Base-by-base conservation (phyloP, 1,140 invertebrate species). In the Papilio glaucus region DNA sequence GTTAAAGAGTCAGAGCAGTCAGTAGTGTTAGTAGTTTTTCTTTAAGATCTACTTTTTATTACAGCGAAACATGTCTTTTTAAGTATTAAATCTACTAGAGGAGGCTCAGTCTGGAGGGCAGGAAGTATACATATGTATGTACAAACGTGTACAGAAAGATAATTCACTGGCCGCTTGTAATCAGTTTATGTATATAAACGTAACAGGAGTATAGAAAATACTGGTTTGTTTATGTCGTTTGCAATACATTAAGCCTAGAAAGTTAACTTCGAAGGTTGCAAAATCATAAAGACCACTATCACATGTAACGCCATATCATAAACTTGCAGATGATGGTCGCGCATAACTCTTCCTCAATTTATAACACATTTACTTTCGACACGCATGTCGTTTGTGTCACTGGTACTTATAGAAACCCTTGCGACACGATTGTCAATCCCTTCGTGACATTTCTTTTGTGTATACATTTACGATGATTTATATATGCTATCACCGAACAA, bases 271-370 rank as follows among this genome's bases (percentile, higher is more conserved):
- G 49, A 57, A 53, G 49, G 49, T 53, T 24, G 2, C 18, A 49
- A 49, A 49, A 57, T 10, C 21, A 57, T 57, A 57, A 53, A 57
- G n/a, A n/a, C 21, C 5, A 7, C 12, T 57, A 15, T 13, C 18
- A 24, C 37, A 65, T 15, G 29, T 15, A 21, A 65, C 9, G 33
- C 49, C 71, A 69, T 39, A 29, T 42, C 49, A 49, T 63, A 10
- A 60, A 26, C 38, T 63, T 75, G 45, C 42, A 71, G 13, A 73
- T 41, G 49, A 73, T 73, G 57, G 49, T 62, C 72, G 38, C 12
- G 18, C 65, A 49, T 24, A 26, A 74, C 53, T 75, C 77, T 81
- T 81, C 77, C 80, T 81, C 80, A 81, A 81, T 81, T 79, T 76
- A 74, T 65, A 70, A 74, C 70, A 65, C 73, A 81, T 81, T 81